Evolutionary conservation across 2,888 invertebrate genomes (phyloP).

Genomic region (Lasius platythorax): DNA sequence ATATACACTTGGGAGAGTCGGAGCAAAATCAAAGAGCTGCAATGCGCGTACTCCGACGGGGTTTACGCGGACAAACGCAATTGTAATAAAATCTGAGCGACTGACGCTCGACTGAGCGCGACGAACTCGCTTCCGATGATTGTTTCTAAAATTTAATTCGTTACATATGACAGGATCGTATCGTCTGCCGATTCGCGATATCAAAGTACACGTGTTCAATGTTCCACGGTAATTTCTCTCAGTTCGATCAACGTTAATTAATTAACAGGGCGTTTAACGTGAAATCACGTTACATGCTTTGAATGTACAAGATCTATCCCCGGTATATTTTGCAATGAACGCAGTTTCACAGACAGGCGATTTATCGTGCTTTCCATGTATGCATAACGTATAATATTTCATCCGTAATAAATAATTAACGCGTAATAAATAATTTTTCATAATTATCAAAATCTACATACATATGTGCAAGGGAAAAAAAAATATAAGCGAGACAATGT

Average conservation of each 20-base stretch:
- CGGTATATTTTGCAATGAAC: neutral
- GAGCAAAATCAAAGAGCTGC: slow-evolving; percentile 32
- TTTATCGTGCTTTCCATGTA: neutral
- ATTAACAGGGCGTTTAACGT: slow-evolving; percentile 45
- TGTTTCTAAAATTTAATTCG: slow-evolving; percentile 46
- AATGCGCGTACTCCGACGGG: neutral
- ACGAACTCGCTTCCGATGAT: slow-evolving; percentile 29
- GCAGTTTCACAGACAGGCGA: slow-evolving; percentile 9
- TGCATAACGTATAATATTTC: neutral
- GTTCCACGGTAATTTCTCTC: slow-evolving; percentile 41
- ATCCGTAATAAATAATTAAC: neutral
- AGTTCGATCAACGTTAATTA: slow-evolving; percentile 46
- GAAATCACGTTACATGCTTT: slow-evolving; percentile 44
- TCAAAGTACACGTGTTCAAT: slow-evolving; percentile 30
- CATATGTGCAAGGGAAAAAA: neutral
- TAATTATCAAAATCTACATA: neutral
- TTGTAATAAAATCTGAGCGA: slow-evolving; percentile 45
- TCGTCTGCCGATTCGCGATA: slow-evolving; percentile 7
- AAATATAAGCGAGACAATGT: neutral
- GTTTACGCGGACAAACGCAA: slow-evolving; percentile 30
- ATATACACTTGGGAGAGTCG: slow-evolving; percentile 39
- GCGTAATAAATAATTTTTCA: neutral
- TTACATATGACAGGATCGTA: slow-evolving; percentile 23
- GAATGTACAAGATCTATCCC: slow-evolving; percentile 13
- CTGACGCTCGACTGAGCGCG: slow-evolving; percentile 12